Base-by-base conservation (phyloP, 1,140 invertebrate genomes). In the Drosophila sp. region DNA sequence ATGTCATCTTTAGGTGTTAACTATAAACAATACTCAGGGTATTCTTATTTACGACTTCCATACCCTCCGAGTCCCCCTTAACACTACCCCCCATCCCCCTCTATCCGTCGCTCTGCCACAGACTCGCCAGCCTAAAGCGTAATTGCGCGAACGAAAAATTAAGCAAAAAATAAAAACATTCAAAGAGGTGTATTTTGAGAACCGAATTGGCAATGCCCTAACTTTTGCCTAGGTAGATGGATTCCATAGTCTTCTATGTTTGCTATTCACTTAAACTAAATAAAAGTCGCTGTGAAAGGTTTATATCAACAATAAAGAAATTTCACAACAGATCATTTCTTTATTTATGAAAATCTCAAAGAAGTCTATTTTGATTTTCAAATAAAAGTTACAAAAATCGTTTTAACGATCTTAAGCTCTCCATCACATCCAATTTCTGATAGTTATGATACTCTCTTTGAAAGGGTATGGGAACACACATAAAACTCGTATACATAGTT, bases 1-100 rank as follows among this genome's bases (percentile, higher is more conserved):
- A 66, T 68, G 69, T 63, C 74, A 44, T 27, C 60, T 79, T 62
- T 89, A 86, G 83, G 83, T 86, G 83, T 86, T 86, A 86, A 87
- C 82, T 82, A 86, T 87, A 86, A 86, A 87, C 79, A 79, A 86
- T 81, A 86, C 75, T 50, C 72, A 47, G 61, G 35, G 47, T 54
- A 40, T 38, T 69, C 41, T 76, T 87, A 89, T 87, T 87, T 89
- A 87, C 83, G 76, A 87, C 83, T 89, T 87, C 76, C 44, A 50
- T 50, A 8, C 44, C 44, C 17, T 17, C 83, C 76, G 33, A 50
- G 50, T 66, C 57, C 47, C 38, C 6, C 23, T 10, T 10, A 11
- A 29, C 41, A 32, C 29, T 38, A 30, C 30, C 11, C 17, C 30
- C 1, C 3, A 17, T 29, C 7, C 4, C 25, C n/a, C 29, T 8